Evolutionary conservation across 2,797 vertebrate genomes (phyloP).

Genomic region (Coluber constrictor): DNA sequence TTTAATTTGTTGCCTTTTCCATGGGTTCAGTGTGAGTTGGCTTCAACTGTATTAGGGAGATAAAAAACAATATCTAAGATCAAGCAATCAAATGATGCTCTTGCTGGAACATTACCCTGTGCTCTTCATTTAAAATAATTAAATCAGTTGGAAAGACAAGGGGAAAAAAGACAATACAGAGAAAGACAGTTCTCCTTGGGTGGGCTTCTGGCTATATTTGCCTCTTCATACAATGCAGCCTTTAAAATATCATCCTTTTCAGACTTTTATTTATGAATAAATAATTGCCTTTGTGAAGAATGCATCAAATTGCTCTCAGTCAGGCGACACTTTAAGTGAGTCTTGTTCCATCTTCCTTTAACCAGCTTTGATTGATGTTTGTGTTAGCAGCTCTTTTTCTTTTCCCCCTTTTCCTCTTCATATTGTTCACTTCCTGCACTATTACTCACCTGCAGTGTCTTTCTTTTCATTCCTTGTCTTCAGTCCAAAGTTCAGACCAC

Average conservation of each 20-base stretch:
- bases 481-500: constrained; percentile 32
- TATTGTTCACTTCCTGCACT: constrained; percentile 2
- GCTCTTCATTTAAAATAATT: constrained; percentile 35
- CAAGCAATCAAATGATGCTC: background rate
- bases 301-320: constrained; percentile 19
- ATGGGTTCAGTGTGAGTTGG: background rate
- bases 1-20: background rate
- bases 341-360: background rate
- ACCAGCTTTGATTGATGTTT: constrained; percentile 12
- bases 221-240: constrained; percentile 45
- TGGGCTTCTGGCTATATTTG: constrained; percentile 30
- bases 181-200: constrained; percentile 32
- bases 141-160: constrained; percentile 24
- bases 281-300: background rate
- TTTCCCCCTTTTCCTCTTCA: accelerated
- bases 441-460: background rate
- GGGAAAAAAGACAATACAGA: background rate
- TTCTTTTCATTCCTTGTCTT: background rate
- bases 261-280: constrained; percentile 52
- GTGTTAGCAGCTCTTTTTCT: background rate
- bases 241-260: constrained; percentile 33
- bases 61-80: background rate
- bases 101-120: background rate
- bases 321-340: background rate
- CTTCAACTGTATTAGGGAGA: accelerated